Conservation (phyloP, 30 jellyfish, hydroid and myxozoan species). For the Mastigias papua region DNA sequence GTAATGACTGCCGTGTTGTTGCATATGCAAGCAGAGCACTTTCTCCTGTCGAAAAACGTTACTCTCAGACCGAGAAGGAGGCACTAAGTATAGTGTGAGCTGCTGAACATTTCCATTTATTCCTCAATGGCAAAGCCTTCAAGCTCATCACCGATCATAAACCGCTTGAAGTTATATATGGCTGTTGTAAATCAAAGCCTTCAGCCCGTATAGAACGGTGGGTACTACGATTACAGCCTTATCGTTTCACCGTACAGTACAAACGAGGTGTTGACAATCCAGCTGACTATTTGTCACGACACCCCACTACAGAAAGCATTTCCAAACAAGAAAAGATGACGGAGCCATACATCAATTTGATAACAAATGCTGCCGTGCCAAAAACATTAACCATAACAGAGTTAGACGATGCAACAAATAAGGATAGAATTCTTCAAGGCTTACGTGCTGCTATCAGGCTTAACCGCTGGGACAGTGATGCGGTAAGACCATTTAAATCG, state of each 20-base stretch:
- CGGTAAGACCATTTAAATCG: conserved; percentile 8
- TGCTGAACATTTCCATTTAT: conserved; percentile 21
- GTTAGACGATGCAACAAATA: neutral
- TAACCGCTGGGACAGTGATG: conserved; percentile 24
- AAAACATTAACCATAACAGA: neutral
- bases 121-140: conserved; percentile 11
- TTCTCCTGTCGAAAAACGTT: conserved; percentile 27
- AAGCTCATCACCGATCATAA: conserved; percentile 42
- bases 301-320: conserved; percentile 1
- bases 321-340: neutral
- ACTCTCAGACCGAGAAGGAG: conserved; percentile 47
- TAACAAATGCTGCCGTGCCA: neutral
- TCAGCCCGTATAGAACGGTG: conserved; percentile 51
- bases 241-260: neutral
- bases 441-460: conserved; percentile 14
- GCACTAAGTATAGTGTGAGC: conserved; percentile 54
- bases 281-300: conserved; percentile 34
- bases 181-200: conserved; percentile 13
- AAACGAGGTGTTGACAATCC: conserved; percentile 39
- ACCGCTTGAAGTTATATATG: conserved; percentile 42
- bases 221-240: conserved; percentile 33
- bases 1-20: neutral
- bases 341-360: neutral
- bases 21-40: conserved; percentile 40
- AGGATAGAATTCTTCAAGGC: neutral